Base-by-base conservation (phyloP, 2,888 invertebrate genomes). In the Falcaria lacertinaria region DNA sequence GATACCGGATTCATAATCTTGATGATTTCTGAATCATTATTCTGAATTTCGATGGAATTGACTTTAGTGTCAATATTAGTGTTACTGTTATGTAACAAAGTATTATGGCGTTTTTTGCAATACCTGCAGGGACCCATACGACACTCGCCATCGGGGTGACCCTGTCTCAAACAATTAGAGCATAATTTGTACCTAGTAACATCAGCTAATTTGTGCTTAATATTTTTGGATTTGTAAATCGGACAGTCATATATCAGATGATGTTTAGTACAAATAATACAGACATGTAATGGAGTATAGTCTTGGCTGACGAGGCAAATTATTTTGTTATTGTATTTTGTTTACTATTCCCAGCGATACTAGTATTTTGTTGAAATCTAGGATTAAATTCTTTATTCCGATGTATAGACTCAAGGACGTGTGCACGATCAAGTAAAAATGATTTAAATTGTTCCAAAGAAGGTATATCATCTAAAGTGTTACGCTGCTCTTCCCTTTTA, bases 171-270 rank as follows among this genome's bases (percentile, higher is more conserved):
- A 14, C 60, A 60, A 33, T 59, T 57, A 0, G 13, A 0, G 35
- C 58, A 61, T 22, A 61, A 33, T 22, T 61, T 57, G n/a, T 43
- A 49, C 33, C 47, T 48, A 0, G 25, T 28, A 2, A 54, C 50
- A 34, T 48, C 47, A 11, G 25, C 15, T 7, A 48, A 33, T 28
- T 41, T 39, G 7, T 49, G 47, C 7, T 43, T 34, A 14, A 55
- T 15, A 4, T 16, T 25, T 22, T 55, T 59, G 2, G 48, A 25
- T 22, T 52, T 53, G 36, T 59, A 63, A 2, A 33, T 48, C 0
- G 47, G 47, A 43, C 60, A 63, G 28, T 60, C 53, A 41, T 56
- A 60, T 5, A 61, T 60, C 28, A 38, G 44, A 39, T 64, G 64
- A 15, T 41, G 4, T 0, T 36, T 42, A 16, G 56, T 44, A 14